Evolutionary conservation across 1,140 invertebrate species (phyloP).

Genomic region (Lepidurus apus): DNA sequence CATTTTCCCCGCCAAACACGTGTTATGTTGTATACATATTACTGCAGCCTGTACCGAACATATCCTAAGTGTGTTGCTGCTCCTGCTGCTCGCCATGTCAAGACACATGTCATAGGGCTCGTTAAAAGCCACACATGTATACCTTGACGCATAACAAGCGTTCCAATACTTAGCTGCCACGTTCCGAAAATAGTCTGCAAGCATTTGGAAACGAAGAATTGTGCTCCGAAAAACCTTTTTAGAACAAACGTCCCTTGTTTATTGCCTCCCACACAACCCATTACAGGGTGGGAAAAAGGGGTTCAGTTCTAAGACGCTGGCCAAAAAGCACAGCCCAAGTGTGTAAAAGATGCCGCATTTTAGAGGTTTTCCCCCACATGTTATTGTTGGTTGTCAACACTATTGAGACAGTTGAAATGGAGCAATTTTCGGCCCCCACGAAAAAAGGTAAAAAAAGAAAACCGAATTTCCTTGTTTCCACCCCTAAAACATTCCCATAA

Average conservation of each 20-base stretch:
- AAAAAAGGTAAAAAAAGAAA: not conserved
- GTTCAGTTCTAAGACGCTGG: no score
- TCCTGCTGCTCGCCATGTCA: slow-evolving; percentile 5
- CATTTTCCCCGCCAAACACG: not conserved
- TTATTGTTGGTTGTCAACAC: no score
- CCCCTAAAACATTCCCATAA: not conserved
- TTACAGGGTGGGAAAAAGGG: no score
- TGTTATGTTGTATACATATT: not conserved
- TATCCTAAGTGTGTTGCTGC: no score
- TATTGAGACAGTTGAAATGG: no score
- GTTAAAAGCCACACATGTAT: slow-evolving; percentile 7
- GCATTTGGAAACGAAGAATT: not conserved
- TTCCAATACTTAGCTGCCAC: not conserved
- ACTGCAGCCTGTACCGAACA: not conserved
- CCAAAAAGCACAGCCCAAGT: no score
- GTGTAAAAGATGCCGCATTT: no score
- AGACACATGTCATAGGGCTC: not conserved
- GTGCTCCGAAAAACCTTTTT: not conserved
- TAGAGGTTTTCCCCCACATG: no score
- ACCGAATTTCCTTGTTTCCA: not conserved
- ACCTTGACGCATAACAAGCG: slow-evolving; percentile 1
- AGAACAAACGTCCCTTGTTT: not conserved
- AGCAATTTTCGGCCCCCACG: not conserved
- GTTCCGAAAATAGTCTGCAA: not conserved
- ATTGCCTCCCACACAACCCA: no score